These are phyloP conservation scores for Heliconius himera DNA, from an alignment of 1,140 invertebrate genomes.

Conservation along the genomic window DNA sequence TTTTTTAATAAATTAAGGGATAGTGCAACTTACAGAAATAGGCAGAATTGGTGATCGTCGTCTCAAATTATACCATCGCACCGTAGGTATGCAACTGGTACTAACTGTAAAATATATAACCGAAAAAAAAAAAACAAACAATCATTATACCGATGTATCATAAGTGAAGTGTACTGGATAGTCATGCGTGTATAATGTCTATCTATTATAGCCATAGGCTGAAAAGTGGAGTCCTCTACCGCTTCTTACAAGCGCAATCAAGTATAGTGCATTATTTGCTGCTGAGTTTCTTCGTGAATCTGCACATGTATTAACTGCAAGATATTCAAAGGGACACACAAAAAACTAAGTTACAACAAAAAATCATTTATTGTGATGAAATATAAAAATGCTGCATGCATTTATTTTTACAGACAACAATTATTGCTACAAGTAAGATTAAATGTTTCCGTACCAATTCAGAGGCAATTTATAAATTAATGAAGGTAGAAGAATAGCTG, in stretches of 20 bases:
- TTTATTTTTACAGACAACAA: constrained; percentile 8
- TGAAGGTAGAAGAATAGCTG: constrained; percentile 4
- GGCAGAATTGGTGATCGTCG: background rate
- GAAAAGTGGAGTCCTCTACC: constrained; percentile 20
- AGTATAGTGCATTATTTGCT: constrained; percentile 13
- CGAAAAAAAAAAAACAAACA: background rate
- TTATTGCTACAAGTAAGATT: constrained; percentile 1
- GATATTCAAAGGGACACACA: constrained; percentile 28
- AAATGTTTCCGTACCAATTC: background rate
- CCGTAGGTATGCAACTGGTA: background rate
- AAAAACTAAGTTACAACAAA: constrained; percentile 21
- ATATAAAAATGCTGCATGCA: background rate
- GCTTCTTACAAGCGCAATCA: constrained; percentile 24
- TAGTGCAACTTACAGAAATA: constrained; percentile 16
- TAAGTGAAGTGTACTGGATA: constrained; percentile 21
- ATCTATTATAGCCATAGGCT: constrained; percentile 15
- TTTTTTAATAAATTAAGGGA: background rate
- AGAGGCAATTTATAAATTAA: background rate
- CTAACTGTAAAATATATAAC: background rate
- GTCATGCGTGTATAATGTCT: constrained; percentile 25
- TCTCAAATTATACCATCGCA: background rate
- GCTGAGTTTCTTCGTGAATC: constrained; percentile 9
- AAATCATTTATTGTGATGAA: constrained; percentile 12
- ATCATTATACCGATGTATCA: background rate
- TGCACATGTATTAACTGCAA: constrained; percentile 25